These are phyloP conservation scores for Botia kubotai DNA, from an alignment of 2,797 vertebrate species.

Conservation along the genomic window DNA sequence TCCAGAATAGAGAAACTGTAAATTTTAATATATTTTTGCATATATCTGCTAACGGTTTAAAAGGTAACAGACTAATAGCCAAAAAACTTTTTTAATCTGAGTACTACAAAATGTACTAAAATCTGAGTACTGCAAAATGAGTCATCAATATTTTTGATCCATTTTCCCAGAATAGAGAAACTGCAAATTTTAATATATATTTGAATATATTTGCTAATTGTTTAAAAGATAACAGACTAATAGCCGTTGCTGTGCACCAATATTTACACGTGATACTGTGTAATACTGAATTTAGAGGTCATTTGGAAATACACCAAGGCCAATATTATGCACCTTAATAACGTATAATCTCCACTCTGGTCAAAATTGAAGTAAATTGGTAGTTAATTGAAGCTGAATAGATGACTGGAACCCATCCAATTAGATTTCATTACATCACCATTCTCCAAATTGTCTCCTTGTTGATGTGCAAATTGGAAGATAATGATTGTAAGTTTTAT, in stretches of 20 bases:
- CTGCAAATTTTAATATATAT: too few relatives aligned
- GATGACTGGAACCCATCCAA: constrained; percentile 55
- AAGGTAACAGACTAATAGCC: not conserved
- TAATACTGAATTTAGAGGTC: constrained; percentile 44
- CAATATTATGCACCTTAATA: constrained; percentile 43
- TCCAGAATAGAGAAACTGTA: too few relatives aligned
- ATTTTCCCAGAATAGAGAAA: not conserved
- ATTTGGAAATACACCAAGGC: constrained; percentile 50
- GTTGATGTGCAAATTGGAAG: constrained; percentile 53
- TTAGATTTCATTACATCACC: constrained; percentile 52
- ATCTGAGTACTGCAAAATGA: not conserved
- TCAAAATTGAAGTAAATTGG: constrained; percentile 58
- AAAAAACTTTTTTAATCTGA: not conserved
- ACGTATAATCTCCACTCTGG: constrained; percentile 46
- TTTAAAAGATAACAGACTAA: not conserved
- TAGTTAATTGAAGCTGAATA: constrained; percentile 59
- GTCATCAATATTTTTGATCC: not conserved
- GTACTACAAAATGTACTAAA: not conserved
- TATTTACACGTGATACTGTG: constrained; percentile 22
- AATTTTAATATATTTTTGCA: too few relatives aligned
- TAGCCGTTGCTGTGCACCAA: not conserved
- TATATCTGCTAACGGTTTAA: too few relatives aligned
- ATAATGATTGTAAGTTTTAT: constrained; percentile 48
- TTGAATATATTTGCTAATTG: too few relatives aligned
- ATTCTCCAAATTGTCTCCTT: constrained; percentile 49